Conservation (phyloP, 2,797 vertebrate genomes). For the Poecilia gillii region DNA sequence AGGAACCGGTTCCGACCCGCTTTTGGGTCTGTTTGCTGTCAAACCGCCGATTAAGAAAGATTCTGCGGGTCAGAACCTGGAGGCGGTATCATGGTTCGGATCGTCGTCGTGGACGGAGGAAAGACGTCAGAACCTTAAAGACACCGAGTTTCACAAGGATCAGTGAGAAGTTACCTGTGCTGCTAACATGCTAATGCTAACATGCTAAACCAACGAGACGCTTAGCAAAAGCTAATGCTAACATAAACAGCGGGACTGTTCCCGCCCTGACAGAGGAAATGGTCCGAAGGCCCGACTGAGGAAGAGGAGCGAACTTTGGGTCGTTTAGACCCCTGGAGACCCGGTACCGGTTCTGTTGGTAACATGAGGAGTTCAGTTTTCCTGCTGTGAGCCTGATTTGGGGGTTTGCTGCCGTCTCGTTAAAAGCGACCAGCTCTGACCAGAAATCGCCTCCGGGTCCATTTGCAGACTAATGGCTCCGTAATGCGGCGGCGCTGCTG, state of each 20-base stretch:
- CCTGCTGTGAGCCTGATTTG: no score
- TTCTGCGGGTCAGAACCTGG: not conserved
- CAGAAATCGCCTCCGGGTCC: not conserved
- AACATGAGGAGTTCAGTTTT: not conserved
- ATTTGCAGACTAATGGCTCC: slow-evolving; percentile 45
- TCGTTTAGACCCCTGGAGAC: not conserved
- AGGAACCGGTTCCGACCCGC: not conserved
- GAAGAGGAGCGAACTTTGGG: not conserved
- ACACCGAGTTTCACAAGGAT: no score
- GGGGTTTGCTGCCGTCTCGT: not conserved
- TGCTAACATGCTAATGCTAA: no score
- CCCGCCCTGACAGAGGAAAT: no score
- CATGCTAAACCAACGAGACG: no score
- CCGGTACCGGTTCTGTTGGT: not conserved
- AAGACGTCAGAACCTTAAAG: not conserved
- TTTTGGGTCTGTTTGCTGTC: no score
- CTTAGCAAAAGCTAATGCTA: no score
- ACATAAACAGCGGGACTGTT: no score
- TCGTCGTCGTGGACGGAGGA: not conserved
- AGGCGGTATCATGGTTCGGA: not conserved
- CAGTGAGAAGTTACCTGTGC: no score
- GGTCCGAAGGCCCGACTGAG: not conserved
- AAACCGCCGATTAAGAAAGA: no score
- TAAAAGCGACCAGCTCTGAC: slow-evolving; percentile 5
- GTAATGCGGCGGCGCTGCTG: not conserved